Percentiles rank a stretch among this genome's conserved stretches.
Evolutionary conservation across 2,113 vertebrate species (phyloP).

Genomic region (Fukomys damarensis): DNA sequence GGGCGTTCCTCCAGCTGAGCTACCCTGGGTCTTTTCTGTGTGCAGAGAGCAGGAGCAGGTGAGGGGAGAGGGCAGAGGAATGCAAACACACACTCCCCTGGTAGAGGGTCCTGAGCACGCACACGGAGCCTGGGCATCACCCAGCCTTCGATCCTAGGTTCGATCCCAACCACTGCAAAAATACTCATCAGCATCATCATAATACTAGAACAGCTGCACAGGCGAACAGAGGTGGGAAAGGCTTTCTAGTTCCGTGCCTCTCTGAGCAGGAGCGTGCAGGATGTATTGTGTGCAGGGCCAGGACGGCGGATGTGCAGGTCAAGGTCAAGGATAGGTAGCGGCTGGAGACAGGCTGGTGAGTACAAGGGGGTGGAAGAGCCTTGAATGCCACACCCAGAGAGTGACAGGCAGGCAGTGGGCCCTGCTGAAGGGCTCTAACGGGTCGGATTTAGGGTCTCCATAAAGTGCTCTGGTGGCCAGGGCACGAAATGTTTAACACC

Average conservation of each 20-base stretch:
- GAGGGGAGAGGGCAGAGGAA: rapidly evolving
- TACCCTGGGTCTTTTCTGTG: rapidly evolving
- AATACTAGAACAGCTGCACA: not conserved
- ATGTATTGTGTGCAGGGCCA: rapidly evolving
- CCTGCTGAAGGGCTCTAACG: rapidly evolving
- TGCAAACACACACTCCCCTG: rapidly evolving
- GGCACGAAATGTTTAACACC: too few relatives aligned
- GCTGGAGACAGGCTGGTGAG: not conserved
- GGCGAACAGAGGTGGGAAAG: not conserved
- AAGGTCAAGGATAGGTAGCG: not conserved
- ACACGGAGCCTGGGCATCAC: too few relatives aligned
- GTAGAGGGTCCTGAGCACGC: not conserved
- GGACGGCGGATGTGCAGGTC: rapidly evolving
- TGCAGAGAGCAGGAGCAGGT: not conserved
- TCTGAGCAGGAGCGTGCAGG: not conserved
- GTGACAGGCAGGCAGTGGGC: rapidly evolving
- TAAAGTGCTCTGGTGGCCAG: not conserved
- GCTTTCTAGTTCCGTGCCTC: not conserved
- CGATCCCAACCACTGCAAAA: not conserved
- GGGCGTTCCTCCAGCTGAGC: not conserved
- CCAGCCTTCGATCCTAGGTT: not conserved
- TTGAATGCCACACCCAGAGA: not conserved
- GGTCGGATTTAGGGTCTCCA: not conserved
- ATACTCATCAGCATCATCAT: not conserved
- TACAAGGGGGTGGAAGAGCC: not conserved